phyloP scores from a whole-genome alignment of 1,140 invertebrate species.

The Nasonia longicornis region DNA sequence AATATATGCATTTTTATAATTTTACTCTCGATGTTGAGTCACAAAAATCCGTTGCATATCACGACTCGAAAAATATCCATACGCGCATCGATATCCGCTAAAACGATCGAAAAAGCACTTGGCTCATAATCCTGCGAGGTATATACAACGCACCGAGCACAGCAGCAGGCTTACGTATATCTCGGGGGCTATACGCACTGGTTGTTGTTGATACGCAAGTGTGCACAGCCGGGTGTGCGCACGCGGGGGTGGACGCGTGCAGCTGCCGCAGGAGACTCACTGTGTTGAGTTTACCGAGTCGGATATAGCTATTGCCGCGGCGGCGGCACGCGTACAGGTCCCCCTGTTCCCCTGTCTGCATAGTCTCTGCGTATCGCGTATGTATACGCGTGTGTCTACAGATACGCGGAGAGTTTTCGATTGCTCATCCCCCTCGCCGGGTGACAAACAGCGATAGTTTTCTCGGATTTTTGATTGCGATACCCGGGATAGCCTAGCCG shows the following conservation, averaged over 20 bases:
- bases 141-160: neutral
- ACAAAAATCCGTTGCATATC: too few species aligned
- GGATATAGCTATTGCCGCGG: conserved; percentile 3
- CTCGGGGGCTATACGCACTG: neutral
- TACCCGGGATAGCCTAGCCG: neutral
- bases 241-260: conserved; percentile 33
- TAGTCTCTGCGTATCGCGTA: neutral
- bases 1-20: too few species aligned
- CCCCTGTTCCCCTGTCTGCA: neutral
- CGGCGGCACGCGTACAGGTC: neutral
- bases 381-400: neutral
- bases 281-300: neutral
- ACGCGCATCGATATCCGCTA: neutral
- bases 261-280: conserved; percentile 11
- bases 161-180: neutral
- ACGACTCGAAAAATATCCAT: neutral
- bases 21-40: too few species aligned
- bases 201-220: conserved; percentile 19
- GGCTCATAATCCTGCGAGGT: neutral
- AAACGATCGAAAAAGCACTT: neutral
- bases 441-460: conserved; percentile 28
- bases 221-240: conserved; percentile 32
- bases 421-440: neutral
- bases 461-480: conserved; percentile 15
- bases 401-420: neutral